Conservation (phyloP, 2,888 invertebrate genomes). For the Drosophila borborema region DNA sequence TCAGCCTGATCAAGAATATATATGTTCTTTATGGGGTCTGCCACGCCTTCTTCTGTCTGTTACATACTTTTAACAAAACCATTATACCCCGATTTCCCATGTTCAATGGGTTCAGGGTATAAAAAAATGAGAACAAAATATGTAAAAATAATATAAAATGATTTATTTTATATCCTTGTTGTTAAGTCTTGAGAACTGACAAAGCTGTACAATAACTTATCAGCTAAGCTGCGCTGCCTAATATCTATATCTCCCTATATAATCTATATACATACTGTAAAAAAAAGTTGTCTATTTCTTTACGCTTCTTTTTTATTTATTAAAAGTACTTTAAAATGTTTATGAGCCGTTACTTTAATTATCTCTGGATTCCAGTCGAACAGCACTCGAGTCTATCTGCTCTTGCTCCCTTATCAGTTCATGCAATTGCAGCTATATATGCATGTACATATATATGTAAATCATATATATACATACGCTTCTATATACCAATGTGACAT, state of each 20-base stretch:
- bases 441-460: neutral
- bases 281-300: neutral
- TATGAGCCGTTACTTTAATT: neutral
- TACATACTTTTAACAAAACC: no score
- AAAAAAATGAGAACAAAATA: no score
- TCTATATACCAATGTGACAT: neutral
- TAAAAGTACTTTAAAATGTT: neutral
- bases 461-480: neutral
- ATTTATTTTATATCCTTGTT: no score
- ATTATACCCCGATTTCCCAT: no score
- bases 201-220: neutral
- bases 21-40: no score
- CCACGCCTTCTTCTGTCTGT: no score
- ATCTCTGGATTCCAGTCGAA: neutral
- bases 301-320: neutral
- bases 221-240: neutral
- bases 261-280: neutral
- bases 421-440: neutral
- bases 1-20: no score
- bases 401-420: conserved; percentile 24
- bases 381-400: neutral
- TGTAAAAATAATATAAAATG: no score
- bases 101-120: no score
- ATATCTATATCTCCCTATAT: neutral
- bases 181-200: neutral